phyloP scores from a whole-genome alignment of 2,888 invertebrate species.

The Liposcelis brunnea region DNA sequence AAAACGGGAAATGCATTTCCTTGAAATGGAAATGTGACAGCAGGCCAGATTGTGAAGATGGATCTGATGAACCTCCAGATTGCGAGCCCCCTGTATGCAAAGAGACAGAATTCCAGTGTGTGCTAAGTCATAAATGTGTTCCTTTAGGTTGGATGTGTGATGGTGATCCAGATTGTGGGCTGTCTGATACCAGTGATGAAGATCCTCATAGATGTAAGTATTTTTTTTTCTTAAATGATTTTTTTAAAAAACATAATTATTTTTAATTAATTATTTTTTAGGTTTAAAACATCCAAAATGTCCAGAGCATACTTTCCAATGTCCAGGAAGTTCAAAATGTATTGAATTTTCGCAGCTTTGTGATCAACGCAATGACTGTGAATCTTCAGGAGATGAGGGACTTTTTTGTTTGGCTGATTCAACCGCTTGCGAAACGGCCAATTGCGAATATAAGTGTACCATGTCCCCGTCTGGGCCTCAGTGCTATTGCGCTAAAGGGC shows the following conservation, averaged over 20 bases:
- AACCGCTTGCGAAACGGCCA: slow-evolving; percentile 31
- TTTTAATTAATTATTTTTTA: slow-evolving; percentile 9
- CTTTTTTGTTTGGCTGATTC: slow-evolving; percentile 24
- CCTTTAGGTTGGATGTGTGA: slow-evolving; percentile 62
- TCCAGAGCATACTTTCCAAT: slow-evolving; percentile 2
- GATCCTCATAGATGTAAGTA: slow-evolving; percentile 36
- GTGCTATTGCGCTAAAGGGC: slow-evolving; percentile 58
- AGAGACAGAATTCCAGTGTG: slow-evolving; percentile 57
- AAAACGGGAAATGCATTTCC: slow-evolving; percentile 43
- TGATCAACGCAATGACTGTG: not conserved
- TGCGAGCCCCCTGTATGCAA: slow-evolving; percentile 42
- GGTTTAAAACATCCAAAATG: not conserved
- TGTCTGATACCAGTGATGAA: slow-evolving; percentile 20
- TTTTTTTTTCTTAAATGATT: slow-evolving; percentile 16
- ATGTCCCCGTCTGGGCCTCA: slow-evolving; percentile 49
- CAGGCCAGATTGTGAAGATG: slow-evolving; percentile 43
- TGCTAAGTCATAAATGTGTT: slow-evolving; percentile 49
- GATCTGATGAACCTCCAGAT: slow-evolving; percentile 39
- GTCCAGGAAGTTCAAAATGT: not conserved
- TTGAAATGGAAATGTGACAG: slow-evolving; percentile 44
- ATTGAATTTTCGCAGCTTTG: slow-evolving; percentile 4
- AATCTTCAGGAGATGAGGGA: not conserved
- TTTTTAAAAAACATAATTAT: slow-evolving; percentile 1
- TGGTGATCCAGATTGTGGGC: slow-evolving; percentile 56
- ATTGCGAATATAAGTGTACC: slow-evolving; percentile 50